Evolutionary conservation across 2,888 invertebrate species (phyloP).

Genomic region (Sicus ferrugineus): DNA sequence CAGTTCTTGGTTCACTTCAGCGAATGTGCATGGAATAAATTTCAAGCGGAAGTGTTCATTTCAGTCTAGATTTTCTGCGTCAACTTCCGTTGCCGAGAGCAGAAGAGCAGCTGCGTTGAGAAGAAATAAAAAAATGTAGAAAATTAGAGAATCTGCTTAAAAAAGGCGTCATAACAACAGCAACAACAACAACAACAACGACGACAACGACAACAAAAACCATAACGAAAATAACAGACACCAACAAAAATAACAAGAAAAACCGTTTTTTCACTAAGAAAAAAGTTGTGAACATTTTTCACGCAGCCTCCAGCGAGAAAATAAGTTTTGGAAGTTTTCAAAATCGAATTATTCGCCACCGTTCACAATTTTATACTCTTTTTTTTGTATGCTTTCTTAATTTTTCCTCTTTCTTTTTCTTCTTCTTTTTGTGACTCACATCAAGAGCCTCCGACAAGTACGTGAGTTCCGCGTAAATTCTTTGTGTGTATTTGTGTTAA

Average conservation of each 20-base stretch:
- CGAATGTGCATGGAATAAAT: conserved; percentile 31
- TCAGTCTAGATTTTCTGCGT: conserved; percentile 21
- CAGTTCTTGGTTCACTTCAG: background rate
- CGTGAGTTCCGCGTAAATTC: background rate
- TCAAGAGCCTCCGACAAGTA: too few relatives aligned
- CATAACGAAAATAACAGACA: background rate
- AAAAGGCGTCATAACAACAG: background rate
- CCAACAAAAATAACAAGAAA: background rate
- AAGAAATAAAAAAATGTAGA: background rate
- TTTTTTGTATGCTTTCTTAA: background rate
- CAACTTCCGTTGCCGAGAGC: conserved; percentile 24
- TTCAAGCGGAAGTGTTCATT: conserved; percentile 33
- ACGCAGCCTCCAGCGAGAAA: background rate
- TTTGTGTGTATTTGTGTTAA: background rate
- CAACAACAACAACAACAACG: conserved; percentile 7
- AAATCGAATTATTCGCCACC: conserved; percentile 29
- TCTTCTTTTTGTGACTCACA: background rate
- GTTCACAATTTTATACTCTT: background rate
- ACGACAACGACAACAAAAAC: background rate
- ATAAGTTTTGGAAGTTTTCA: conserved; percentile 18
- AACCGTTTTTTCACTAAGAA: background rate
- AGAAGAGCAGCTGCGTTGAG: background rate
- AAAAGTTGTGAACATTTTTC: background rate
- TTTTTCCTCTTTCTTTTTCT: background rate
- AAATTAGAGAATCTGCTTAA: conserved; percentile 13